Evolutionary conservation across 2,113 vertebrate species (phyloP), one percentile per base, ranked within the genome.

Genomic region (Ploceus nigricollis): DNA sequence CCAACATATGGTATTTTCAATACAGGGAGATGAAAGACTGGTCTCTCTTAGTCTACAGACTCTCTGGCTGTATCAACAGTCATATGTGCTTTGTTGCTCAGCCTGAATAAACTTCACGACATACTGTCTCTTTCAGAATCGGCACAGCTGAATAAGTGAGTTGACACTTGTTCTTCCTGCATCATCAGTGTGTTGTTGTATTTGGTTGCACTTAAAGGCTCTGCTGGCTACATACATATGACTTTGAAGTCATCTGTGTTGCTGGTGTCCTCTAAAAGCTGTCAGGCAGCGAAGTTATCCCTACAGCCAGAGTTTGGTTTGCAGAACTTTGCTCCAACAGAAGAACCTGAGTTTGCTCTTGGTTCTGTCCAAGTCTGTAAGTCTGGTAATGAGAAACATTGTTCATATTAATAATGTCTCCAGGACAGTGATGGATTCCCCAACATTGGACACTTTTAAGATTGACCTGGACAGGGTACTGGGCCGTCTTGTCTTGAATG

Each of bases 1-100:
- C 35, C 40, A 94, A n/a, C 73, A 87, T 95, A 91, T 58, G 87
- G 78, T 91, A 79, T 97, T 96, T 96, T 93, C 82, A 91, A n/a
- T 91, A 87, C 47, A 87, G 70, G 37, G 58, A 87, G 71, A 90
- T 56, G 78, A 87, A 94, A 94, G 51, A 50, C 6, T 2, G 64
- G 40, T 90, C 35, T 94, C 19, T 90, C 40, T 40, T 39, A 30
- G 37, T 84, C 51, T 89, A 9, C 90, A 82, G 35, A 40, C 35
- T 78, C n/a, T 86, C 35, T 84, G 87, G 35, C 51, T 93, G 40
- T 91, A 84, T 87, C 82, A 87, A 78, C 84, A 95, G 75, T 90
- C 70, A 25, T 72, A 75, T 48, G 70, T 76, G 75, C 61, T 93
- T 91, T 89, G 91, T 75, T 89, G 57, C 85, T 91, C 61, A 82